Percentiles rank a stretch among this genome's conserved stretches.
Conservation (phyloP, 2,888 invertebrate genomes). For the Temnothorax unifasciatus region DNA sequence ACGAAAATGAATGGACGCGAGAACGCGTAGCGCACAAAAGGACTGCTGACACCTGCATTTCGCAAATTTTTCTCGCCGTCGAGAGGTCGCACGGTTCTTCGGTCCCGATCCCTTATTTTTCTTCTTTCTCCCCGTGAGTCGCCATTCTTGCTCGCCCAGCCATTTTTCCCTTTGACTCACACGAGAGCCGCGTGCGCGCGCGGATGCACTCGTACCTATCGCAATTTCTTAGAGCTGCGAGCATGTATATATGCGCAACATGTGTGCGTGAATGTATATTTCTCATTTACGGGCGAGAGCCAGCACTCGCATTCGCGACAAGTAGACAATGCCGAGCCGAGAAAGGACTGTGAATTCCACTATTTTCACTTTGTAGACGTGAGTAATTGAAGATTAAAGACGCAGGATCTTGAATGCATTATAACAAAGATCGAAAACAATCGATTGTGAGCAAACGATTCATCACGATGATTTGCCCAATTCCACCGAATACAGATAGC, state of each 20-base stretch:
- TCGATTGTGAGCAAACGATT: not conserved
- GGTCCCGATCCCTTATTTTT: constrained; percentile 60
- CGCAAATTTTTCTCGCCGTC: constrained; percentile 63
- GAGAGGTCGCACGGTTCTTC: constrained; percentile 21
- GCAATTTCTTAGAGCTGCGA: constrained; percentile 68
- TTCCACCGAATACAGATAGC: not conserved
- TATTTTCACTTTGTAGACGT: constrained; percentile 20
- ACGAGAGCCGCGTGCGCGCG: constrained; percentile 52
- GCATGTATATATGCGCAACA: not conserved
- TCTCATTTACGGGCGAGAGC: constrained; percentile 35
- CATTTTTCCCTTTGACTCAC: constrained; percentile 71
- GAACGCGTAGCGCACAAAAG: constrained; percentile 58
- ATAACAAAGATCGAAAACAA: not conserved
- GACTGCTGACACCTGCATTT: constrained; percentile 61
- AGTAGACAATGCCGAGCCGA: constrained; percentile 41
- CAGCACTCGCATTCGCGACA: constrained; percentile 37
- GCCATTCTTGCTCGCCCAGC: constrained; percentile 68
- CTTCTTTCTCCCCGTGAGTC: constrained; percentile 43
- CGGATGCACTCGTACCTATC: constrained; percentile 52
- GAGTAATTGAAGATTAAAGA: constrained; percentile 49
- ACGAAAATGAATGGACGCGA: constrained; percentile 77
- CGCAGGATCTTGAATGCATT: not conserved
- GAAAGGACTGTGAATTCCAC: constrained; percentile 1
- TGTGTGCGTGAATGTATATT: constrained; percentile 27
- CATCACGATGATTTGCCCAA: not conserved